Evolutionary conservation across 2,888 invertebrate genomes (phyloP), one percentile per base, ranked within the genome.

Genomic region (Troides aeacus): DNA sequence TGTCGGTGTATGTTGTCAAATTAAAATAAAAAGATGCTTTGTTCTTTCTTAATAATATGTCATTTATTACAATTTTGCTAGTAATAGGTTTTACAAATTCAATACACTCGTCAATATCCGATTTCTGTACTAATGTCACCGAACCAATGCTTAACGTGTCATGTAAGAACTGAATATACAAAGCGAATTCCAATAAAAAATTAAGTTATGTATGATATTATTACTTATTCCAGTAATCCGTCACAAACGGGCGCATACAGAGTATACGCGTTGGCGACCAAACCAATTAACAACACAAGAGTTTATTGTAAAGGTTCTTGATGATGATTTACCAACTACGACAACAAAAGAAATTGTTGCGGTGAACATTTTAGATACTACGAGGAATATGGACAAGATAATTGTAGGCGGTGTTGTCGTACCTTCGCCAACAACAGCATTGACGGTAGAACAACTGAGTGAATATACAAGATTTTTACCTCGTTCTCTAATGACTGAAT

Each of bases 301-400:
- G 73, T 92, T 92, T 72, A 79, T 92, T 72, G 90, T 92, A n/a
- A 88, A 92, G 79, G 86, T 92, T 72, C 84, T 90, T 70, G 92
- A 92, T 72, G 92, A 92, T 53, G 89, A 89, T 46, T 59, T 85
- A 58, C 74, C 84, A 63, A 81, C 85, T 53, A 67, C 81, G 17
- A 79, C 71, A 23, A 70, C 79, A 17, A 82, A 83, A 62, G 78
- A 81, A 74, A 74, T 91, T 39, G 77, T 85, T 58, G 91, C 88
- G 64, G 78, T 91, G 18, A 90, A 91, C 72, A 89, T 92, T 73
- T 80, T 83, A 69, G 81, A 86, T 3, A 57, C 74, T 21, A 81
- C 82, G 21, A 83, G 80, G 71, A 74, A 74, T 57, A 76, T 67
- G 56, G 87, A 89, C 72, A 88, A 85, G 72, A 86, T 91, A 62